These are phyloP conservation scores for Gobionotothen gibberifrons DNA, from an alignment of 2,797 vertebrate genomes.

Conservation along the genomic window DNA sequence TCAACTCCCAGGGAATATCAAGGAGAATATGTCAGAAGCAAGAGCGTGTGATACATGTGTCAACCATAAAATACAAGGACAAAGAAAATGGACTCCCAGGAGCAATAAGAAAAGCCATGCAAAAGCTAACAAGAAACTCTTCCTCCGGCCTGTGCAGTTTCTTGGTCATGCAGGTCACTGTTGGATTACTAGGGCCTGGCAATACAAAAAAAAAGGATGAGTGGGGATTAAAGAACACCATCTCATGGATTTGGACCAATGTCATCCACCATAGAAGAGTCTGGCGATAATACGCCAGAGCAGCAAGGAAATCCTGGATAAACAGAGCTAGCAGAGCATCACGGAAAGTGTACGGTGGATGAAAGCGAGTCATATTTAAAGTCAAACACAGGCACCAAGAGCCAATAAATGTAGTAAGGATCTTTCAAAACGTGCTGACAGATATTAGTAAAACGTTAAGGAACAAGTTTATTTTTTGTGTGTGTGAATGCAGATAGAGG, in stretches of 20 bases:
- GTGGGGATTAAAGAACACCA: constrained; percentile 28
- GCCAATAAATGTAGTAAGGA: not conserved
- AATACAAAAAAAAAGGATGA: constrained; percentile 15
- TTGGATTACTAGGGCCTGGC: constrained; percentile 14
- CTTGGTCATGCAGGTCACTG: constrained; percentile 7
- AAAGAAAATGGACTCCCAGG: not conserved
- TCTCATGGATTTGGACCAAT: constrained; percentile 32
- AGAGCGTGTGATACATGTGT: not conserved
- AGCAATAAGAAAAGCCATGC: not conserved
- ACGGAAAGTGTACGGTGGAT: not conserved
- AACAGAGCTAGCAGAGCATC: constrained; percentile 23
- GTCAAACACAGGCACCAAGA: constrained; percentile 5
- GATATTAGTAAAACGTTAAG: not conserved
- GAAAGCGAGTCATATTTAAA: not conserved
- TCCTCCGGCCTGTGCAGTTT: not conserved
- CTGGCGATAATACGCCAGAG: constrained; percentile 16
- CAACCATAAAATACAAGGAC: constrained; percentile 3
- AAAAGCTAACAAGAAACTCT: not conserved
- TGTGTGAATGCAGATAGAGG: not conserved
- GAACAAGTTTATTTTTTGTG: not conserved
- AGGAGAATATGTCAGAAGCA: not conserved
- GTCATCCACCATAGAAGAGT: constrained; percentile 18
- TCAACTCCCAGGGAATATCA: not conserved
- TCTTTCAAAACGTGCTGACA: not conserved
- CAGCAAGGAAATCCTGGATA: constrained; percentile 18